A percentile compares a stretch with the other conserved stretches of the same genome.
phyloP scores from a whole-genome alignment of 92 coral and sea anemone species.

The Paramuricea clavata region DNA sequence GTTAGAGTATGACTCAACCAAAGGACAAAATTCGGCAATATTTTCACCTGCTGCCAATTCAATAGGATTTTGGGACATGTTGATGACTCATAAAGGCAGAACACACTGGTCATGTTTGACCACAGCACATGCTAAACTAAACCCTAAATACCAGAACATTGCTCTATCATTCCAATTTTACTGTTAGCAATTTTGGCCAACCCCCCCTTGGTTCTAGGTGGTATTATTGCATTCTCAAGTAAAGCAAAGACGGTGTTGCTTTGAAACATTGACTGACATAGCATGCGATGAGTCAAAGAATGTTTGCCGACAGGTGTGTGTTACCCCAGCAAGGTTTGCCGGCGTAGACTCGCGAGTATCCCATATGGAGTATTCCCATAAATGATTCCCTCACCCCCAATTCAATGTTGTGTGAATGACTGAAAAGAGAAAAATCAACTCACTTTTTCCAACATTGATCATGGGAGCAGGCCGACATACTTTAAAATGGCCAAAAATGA shows the following conservation, averaged over 20 bases:
- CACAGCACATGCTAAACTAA: slow-evolving; percentile 54
- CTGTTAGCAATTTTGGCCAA: slow-evolving; percentile 19
- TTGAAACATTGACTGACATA: slow-evolving; percentile 43
- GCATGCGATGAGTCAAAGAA: background rate
- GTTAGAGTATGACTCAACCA: slow-evolving; percentile 26
- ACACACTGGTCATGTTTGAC: slow-evolving; percentile 54
- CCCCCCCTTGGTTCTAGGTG: slow-evolving; percentile 43
- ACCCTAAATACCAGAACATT: slow-evolving; percentile 28
- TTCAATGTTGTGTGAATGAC: too few species aligned
- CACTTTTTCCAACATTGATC: too few species aligned
- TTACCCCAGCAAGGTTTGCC: slow-evolving; percentile 23
- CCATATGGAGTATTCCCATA: background rate
- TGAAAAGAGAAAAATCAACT: too few species aligned
- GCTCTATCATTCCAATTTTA: slow-evolving; percentile 35
- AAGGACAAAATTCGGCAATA: slow-evolving; percentile 56
- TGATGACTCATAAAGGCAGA: slow-evolving; percentile 49
- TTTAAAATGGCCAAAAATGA: too few species aligned
- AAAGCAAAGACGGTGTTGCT: slow-evolving; percentile 36
- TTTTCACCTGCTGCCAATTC: slow-evolving; percentile 48
- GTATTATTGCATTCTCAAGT: slow-evolving; percentile 38
- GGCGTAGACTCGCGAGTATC: background rate
- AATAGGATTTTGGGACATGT: slow-evolving; percentile 31
- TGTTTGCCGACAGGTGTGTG: background rate
- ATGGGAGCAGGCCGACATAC: too few species aligned
- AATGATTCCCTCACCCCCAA: too few species aligned